These are phyloP conservation scores for Muscicapa comitata DNA, from an alignment of 2,797 vertebrate species.

Conservation along the genomic window DNA sequence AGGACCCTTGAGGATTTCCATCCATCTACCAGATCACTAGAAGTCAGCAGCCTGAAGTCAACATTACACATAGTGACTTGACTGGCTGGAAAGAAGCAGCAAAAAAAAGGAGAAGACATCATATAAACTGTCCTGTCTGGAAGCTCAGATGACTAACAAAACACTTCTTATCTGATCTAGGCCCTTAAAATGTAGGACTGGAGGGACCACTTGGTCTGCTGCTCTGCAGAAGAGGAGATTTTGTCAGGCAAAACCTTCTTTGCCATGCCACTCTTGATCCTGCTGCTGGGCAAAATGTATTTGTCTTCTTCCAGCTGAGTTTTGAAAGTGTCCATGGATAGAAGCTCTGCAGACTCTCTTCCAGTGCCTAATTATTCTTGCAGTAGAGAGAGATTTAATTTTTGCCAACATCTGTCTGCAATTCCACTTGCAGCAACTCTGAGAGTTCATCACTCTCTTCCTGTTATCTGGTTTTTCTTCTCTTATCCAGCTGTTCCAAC, in stretches of 20 bases:
- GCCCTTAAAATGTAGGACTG: background rate
- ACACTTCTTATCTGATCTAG: background rate
- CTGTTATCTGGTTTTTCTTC: background rate
- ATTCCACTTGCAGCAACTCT: background rate
- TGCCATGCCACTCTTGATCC: background rate
- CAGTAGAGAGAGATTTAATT: background rate
- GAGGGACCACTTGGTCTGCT: background rate
- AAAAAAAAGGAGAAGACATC: background rate
- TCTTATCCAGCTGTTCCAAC: background rate
- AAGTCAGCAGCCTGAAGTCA: background rate
- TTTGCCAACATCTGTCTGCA: background rate
- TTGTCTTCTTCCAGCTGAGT: background rate
- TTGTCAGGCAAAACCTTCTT: background rate
- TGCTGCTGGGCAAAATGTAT: background rate
- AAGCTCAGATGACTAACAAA: rapidly evolving
- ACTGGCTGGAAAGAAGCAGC: background rate
- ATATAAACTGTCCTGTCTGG: background rate
- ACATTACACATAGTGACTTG: background rate
- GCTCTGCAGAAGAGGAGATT: background rate
- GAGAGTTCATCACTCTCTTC: rapidly evolving
- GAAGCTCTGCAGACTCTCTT: background rate
- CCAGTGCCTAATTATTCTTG: background rate
- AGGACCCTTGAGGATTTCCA: background rate
- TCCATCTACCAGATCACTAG: background rate
- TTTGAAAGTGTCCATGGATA: rapidly evolving